phyloP scores from a whole-genome alignment of 2,888 invertebrate genomes.

The Andrena trimmerana region DNA sequence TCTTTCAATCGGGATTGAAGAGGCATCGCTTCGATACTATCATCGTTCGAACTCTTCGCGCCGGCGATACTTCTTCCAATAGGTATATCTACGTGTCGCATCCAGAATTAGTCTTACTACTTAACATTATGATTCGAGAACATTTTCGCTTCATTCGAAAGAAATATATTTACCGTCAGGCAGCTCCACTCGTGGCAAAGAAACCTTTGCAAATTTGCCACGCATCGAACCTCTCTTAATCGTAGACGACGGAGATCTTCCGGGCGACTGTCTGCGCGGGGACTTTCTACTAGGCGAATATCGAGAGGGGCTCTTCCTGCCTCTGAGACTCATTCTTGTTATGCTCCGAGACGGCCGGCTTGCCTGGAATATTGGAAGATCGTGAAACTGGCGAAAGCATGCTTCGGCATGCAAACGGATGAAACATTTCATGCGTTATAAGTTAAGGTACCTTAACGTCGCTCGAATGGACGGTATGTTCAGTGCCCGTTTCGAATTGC shows the following conservation, averaged over 20 bases:
- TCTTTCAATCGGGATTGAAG: constrained; percentile 76
- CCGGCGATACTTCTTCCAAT: background rate
- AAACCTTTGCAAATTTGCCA: constrained; percentile 73
- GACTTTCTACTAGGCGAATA: constrained; percentile 74
- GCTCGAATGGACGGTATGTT: constrained; percentile 71
- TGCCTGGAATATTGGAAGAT: constrained; percentile 57
- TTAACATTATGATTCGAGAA: background rate
- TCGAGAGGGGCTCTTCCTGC: constrained; percentile 75
- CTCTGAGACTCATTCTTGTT: constrained; percentile 67
- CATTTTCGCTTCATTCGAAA: background rate
- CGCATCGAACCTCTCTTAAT: constrained; percentile 68
- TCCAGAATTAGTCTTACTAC: background rate
- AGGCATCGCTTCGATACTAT: constrained; percentile 72
- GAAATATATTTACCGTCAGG: constrained; percentile 65
- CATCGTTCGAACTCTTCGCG: constrained; percentile 33
- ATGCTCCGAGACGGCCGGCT: constrained; percentile 77
- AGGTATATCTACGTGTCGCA: constrained; percentile 39
- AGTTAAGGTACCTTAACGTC: constrained; percentile 75
- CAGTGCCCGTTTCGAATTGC: constrained; percentile 77
- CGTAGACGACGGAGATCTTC: constrained; percentile 61
- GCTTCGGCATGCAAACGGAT: background rate
- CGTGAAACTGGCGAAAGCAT: background rate
- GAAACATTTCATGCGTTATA: background rate
- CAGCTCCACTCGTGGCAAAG: constrained; percentile 74
- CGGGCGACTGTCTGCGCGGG: constrained; percentile 74